Conservation (phyloP, 2,113 vertebrate species). For the Sardina pilchardus region DNA sequence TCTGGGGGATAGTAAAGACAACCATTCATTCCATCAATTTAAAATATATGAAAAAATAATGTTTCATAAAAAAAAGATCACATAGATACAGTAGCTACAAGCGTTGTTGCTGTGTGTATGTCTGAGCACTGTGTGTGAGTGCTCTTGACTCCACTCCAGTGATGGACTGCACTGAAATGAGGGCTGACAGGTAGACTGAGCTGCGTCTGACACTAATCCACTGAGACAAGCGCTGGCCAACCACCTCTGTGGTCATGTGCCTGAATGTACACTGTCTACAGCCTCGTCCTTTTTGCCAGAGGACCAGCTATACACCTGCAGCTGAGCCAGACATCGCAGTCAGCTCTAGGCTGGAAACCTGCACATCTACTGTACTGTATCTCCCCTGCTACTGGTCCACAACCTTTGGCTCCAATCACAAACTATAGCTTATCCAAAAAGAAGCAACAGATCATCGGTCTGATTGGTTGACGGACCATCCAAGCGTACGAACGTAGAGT, state of each 20-base stretch:
- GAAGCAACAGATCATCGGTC: too few relatives aligned
- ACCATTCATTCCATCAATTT: not conserved
- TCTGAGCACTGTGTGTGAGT: not conserved
- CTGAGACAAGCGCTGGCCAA: slow-evolving; percentile 17
- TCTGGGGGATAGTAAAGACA: not conserved
- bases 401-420: too few relatives aligned
- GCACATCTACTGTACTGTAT: too few relatives aligned
- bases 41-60: not conserved
- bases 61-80: not conserved
- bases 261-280: not conserved
- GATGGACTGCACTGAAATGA: not conserved
- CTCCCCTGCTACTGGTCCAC: too few relatives aligned
- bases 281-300: not conserved
- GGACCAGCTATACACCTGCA: not conserved
- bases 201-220: slow-evolving; percentile 18
- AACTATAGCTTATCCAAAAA: too few relatives aligned
- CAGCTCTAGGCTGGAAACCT: too few relatives aligned
- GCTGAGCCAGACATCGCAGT: not conserved
- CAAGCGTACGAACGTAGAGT: too few relatives aligned
- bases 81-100: not conserved
- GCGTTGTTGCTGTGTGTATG: not conserved
- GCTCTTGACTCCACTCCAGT: not conserved
- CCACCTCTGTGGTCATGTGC: not conserved
- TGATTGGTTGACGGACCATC: too few relatives aligned
- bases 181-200: slow-evolving; percentile 19